phyloP scores from a whole-genome alignment of 2,888 invertebrate species.

The Phoenoteleia sp. region DNA sequence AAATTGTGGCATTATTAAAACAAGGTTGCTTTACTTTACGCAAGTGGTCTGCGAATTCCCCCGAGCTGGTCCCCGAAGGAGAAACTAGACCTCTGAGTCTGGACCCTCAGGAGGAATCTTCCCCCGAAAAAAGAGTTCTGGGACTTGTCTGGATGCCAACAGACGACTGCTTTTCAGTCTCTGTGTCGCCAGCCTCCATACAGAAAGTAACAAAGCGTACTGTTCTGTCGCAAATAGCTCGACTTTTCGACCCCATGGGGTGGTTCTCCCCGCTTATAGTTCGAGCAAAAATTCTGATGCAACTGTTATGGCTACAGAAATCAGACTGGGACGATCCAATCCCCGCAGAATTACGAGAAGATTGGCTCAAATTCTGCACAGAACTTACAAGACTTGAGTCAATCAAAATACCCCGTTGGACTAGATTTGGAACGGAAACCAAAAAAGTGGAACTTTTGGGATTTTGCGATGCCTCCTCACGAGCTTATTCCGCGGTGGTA shows the following conservation, averaged over 20 bases:
- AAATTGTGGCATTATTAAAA: too few species aligned
- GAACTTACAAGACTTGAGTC: background rate
- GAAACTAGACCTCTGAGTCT: too few species aligned
- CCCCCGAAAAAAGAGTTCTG: background rate
- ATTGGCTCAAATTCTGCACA: background rate
- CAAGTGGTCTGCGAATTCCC: too few species aligned
- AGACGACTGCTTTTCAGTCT: background rate
- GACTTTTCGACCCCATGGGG: too few species aligned
- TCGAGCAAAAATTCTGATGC: background rate
- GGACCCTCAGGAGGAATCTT: too few species aligned
- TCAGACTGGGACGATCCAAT: background rate
- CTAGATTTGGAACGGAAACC: background rate
- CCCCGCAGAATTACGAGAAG: background rate
- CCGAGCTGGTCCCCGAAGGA: too few species aligned
- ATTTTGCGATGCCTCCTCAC: background rate
- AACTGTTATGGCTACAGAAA: background rate
- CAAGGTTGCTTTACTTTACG: too few species aligned
- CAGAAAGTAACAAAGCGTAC: background rate
- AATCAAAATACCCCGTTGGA: background rate
- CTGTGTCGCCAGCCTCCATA: background rate
- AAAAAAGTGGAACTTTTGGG: background rate
- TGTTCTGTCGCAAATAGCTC: background rate
- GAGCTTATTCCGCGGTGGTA: background rate
- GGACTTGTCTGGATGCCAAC: background rate
- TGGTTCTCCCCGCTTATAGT: background rate